Evolutionary conservation across 2,113 vertebrate genomes (phyloP).

Genomic region (Craseonycteris thonglongyai): DNA sequence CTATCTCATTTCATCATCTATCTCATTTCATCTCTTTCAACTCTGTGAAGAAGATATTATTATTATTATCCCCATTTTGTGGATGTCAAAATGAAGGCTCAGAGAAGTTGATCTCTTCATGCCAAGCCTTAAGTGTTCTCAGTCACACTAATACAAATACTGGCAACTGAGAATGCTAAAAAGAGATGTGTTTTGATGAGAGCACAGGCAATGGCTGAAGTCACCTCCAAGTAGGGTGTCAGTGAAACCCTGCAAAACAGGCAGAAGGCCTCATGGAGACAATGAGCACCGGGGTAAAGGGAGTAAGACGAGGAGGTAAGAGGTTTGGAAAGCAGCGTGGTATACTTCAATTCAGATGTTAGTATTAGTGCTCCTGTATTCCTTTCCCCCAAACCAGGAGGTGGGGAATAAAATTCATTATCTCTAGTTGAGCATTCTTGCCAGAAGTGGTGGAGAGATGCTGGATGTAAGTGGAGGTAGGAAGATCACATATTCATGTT

Average conservation of each 20-base stretch:
- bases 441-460: not conserved
- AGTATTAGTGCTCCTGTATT: not conserved
- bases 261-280: not conserved
- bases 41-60: not conserved
- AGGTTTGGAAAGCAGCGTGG: not conserved
- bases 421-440: not conserved
- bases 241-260: not conserved
- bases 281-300: not conserved
- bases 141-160: constrained; percentile 25
- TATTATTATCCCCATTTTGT: constrained; percentile 16
- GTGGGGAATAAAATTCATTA: not conserved
- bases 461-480: not conserved
- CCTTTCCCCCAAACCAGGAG: not conserved
- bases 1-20: no score
- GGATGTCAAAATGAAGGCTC: constrained; percentile 23
- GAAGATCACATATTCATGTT: not conserved
- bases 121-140: not conserved
- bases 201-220: not conserved
- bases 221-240: not conserved
- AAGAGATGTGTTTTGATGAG: constrained; percentile 14
- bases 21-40: not conserved
- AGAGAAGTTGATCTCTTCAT: constrained; percentile 9
- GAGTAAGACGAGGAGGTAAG: not conserved
- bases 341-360: not conserved
- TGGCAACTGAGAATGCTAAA: constrained; percentile 18